These are phyloP conservation scores for Dasyurus viverrinus DNA, from an alignment of 2,113 vertebrate genomes.

Conservation along the genomic window DNA sequence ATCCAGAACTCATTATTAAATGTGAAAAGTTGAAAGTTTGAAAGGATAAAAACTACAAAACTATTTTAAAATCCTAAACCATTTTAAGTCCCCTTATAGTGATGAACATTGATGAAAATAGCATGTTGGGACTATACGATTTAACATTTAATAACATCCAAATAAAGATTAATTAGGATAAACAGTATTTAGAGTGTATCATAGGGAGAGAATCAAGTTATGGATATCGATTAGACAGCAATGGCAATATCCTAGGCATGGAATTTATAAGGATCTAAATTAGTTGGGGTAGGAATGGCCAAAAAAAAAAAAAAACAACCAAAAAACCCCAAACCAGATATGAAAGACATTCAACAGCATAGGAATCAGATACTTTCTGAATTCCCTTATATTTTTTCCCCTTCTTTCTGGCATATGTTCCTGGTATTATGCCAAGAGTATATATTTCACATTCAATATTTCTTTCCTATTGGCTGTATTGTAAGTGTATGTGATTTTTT, in stretches of 20 bases:
- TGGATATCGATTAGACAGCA: background rate
- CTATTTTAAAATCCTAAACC: background rate
- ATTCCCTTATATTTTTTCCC: background rate
- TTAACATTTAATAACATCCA: background rate
- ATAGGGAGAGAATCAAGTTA: background rate
- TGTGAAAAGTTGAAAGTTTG: background rate
- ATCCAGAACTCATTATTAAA: background rate
- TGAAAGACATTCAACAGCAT: background rate
- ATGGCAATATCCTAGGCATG: background rate
- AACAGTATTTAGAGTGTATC: background rate
- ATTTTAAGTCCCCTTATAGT: background rate
- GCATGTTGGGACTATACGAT: background rate
- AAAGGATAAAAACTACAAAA: background rate
- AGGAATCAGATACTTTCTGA: background rate
- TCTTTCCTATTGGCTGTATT: background rate
- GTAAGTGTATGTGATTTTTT: too few species aligned
- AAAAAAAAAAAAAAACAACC: background rate
- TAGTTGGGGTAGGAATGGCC: background rate
- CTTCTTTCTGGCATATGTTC: background rate
- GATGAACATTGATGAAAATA: background rate
- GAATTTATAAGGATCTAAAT: background rate
- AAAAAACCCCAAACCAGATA: too few species aligned
- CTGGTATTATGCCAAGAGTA: background rate
- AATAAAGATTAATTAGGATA: background rate
- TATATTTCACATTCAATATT: background rate